phyloP scores from a whole-genome alignment of 2,888 invertebrate species.

The Morpho helenor region DNA sequence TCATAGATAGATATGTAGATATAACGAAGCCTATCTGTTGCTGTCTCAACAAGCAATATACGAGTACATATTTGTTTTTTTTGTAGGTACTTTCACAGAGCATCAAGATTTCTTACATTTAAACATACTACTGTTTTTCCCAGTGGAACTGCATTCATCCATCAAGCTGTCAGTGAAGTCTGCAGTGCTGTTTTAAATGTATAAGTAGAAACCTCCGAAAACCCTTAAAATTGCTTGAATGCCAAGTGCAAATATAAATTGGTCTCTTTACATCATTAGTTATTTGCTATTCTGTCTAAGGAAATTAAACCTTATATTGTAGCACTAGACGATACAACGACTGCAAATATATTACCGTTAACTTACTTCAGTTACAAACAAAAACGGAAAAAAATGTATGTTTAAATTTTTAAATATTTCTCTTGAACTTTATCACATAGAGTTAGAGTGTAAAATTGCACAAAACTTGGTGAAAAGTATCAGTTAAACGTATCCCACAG shows the following conservation, averaged over 20 bases:
- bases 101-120: slow-evolving; percentile 16
- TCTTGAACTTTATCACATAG: slow-evolving; percentile 11
- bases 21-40: too few species aligned
- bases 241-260: slow-evolving; percentile 38
- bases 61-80: too few species aligned
- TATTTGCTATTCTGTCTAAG: slow-evolving; percentile 19
- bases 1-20: too few species aligned
- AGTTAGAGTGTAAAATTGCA: slow-evolving; percentile 27
- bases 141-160: slow-evolving; percentile 49
- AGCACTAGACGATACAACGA: slow-evolving; percentile 30
- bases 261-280: slow-evolving; percentile 46
- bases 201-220: slow-evolving; percentile 21
- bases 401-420: slow-evolving; percentile 11
- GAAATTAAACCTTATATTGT: slow-evolving; percentile 34
- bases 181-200: slow-evolving; percentile 10
- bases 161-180: slow-evolving; percentile 53
- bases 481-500: slow-evolving; percentile 26
- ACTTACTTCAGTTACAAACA: slow-evolving; percentile 1
- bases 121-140: slow-evolving; percentile 50
- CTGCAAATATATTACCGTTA: slow-evolving; percentile 23
- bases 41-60: too few species aligned
- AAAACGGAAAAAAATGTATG: slow-evolving; percentile 22
- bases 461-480: slow-evolving; percentile 9
- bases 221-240: slow-evolving; percentile 27
- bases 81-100: too few species aligned